A percentile compares a stretch with the other conserved stretches of the same genome.
Evolutionary conservation across 92 coral and sea anemone species (phyloP).

Genomic region (Palythoa grandiflora): DNA sequence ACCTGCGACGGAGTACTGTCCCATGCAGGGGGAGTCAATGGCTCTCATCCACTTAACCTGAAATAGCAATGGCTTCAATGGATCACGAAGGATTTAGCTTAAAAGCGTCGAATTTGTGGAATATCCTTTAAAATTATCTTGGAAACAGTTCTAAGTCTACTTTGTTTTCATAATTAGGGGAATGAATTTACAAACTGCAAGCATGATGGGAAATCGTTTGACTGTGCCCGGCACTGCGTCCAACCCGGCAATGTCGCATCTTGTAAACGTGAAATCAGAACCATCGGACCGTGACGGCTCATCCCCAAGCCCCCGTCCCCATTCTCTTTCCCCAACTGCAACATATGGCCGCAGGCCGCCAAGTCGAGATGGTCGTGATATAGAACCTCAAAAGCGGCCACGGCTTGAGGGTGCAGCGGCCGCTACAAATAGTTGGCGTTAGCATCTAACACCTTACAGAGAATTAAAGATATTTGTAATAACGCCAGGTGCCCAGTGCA

Average conservation of each 20-base stretch:
- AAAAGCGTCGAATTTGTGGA: neutral
- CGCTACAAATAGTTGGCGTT: conserved; percentile 95
- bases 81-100: too few species aligned
- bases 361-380: conserved; percentile 83
- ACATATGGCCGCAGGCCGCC: conserved; percentile 81
- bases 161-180: conserved; percentile 40
- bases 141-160: neutral
- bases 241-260: conserved; percentile 70
- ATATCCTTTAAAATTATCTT: neutral
- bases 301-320: conserved; percentile 89
- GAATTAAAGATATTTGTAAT: conserved; percentile 24
- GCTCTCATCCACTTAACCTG: too few species aligned
- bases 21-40: too few species aligned
- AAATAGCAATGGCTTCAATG: too few species aligned
- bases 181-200: conserved; percentile 52
- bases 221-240: conserved; percentile 67
- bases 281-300: conserved; percentile 93
- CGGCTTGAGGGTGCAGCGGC: conserved; percentile 82
- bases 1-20: too few species aligned
- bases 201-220: conserved; percentile 84
- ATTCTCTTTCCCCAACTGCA: conserved; percentile 89
- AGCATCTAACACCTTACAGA: conserved; percentile 14
- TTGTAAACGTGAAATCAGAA: conserved; percentile 91
- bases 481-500: conserved; percentile 38
- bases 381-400: conserved; percentile 85